Evolutionary conservation across 2,888 invertebrate genomes (phyloP).

Genomic region (Ischnus inquisitorius): DNA sequence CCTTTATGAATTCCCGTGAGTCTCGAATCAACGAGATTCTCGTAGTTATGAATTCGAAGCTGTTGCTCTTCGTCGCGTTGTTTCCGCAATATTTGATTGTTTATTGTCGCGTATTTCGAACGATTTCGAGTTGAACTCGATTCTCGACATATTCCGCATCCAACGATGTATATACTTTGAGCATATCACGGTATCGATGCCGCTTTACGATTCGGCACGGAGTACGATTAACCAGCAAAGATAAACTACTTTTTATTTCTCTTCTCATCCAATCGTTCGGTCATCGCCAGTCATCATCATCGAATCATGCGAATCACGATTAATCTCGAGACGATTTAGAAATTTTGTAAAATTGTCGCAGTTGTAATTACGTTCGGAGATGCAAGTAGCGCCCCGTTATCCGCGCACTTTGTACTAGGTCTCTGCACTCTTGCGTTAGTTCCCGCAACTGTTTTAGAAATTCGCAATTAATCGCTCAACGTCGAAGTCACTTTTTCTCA

Average conservation of each 20-base stretch:
- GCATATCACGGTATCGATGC: slow-evolving; percentile 11
- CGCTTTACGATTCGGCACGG: background rate
- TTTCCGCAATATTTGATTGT: slow-evolving; percentile 3
- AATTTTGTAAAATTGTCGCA: slow-evolving; percentile 24
- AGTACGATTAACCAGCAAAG: slow-evolving; percentile 22
- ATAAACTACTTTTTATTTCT: slow-evolving; percentile 14
- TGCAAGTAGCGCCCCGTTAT: slow-evolving; percentile 14
- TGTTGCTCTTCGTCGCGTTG: slow-evolving; percentile 21
- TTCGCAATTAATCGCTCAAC: slow-evolving; percentile 77
- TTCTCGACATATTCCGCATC: background rate
- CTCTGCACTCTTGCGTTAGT: slow-evolving; percentile 82
- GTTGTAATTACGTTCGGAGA: background rate
- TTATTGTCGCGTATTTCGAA: background rate
- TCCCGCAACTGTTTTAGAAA: slow-evolving; percentile 85
- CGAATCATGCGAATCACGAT: slow-evolving; percentile 18
- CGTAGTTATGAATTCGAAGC: slow-evolving; percentile 25
- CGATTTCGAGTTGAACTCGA: background rate
- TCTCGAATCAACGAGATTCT: background rate
- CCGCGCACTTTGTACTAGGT: slow-evolving; percentile 66
- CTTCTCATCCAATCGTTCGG: slow-evolving; percentile 14
- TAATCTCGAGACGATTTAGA: slow-evolving; percentile 8
- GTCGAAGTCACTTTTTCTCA: slow-evolving; percentile 71
- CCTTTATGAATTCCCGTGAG: slow-evolving; percentile 31
- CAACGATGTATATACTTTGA: slow-evolving; percentile 19
- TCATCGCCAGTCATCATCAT: slow-evolving; percentile 12